Evolutionary conservation across 2,113 vertebrate genomes (phyloP).

Genomic region (Indicator indicator): DNA sequence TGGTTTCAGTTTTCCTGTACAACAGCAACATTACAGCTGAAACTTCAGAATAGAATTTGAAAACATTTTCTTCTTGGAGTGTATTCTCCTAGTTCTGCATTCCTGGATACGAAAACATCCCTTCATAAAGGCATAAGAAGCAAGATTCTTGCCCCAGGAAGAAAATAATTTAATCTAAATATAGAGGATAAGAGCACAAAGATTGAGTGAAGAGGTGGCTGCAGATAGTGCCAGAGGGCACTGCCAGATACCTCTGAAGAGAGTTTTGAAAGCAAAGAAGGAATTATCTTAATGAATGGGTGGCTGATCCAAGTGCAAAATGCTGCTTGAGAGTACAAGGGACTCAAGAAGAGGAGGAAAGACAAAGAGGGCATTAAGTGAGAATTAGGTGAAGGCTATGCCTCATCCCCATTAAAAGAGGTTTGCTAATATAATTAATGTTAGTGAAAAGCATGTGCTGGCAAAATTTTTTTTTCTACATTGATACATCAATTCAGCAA

Average conservation of each 20-base stretch:
- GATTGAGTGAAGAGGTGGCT: neutral
- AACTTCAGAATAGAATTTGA: constrained; percentile 9
- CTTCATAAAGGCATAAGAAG: neutral
- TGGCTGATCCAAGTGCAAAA: neutral
- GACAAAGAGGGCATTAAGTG: neutral
- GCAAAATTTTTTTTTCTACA: neutral
- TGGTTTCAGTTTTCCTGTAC: neutral
- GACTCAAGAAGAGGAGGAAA: neutral
- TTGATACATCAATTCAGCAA: neutral
- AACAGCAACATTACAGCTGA: neutral
- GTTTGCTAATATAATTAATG: neutral
- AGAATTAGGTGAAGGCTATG: neutral
- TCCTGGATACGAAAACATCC: neutral
- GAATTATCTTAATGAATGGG: constrained; percentile 3
- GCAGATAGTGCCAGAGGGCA: neutral
- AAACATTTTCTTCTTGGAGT: constrained; percentile 2
- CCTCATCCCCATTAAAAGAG: neutral
- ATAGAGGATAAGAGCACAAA: neutral
- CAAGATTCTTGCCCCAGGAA: neutral
- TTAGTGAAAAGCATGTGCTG: neutral
- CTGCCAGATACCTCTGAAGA: neutral
- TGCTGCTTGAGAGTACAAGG: neutral
- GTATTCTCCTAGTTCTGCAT: neutral
- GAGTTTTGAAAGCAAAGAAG: constrained; percentile 11
- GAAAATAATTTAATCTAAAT: neutral